Evolutionary conservation across 2,113 vertebrate genomes (phyloP).

Genomic region (Cheirogaleus medius): DNA sequence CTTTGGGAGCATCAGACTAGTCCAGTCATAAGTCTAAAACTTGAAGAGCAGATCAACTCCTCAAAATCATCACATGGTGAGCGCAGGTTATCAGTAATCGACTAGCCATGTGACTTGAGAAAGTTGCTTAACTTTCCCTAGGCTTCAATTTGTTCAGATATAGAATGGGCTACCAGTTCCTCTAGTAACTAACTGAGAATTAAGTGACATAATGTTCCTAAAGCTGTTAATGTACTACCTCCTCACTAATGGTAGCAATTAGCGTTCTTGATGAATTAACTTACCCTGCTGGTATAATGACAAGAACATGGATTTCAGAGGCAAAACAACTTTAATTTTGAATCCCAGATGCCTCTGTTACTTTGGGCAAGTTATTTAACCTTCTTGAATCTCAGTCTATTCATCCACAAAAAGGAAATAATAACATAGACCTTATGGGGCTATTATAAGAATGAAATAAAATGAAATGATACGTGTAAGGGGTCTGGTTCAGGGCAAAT

Average conservation of each 20-base stretch:
- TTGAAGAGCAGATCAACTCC: neutral
- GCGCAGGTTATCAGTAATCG: neutral
- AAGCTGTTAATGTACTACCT: neutral
- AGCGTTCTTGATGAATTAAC: neutral
- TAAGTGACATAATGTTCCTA: neutral
- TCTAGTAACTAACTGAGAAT: neutral
- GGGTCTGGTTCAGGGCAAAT: neutral
- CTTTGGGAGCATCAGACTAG: neutral
- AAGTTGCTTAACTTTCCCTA: neutral
- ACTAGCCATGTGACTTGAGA: neutral
- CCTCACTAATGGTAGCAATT: neutral
- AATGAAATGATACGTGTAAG: neutral
- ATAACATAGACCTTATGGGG: neutral
- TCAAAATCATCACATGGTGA: neutral
- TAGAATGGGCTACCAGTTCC: neutral
- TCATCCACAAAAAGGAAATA: constrained; percentile 1
- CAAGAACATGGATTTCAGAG: constrained; percentile 1
- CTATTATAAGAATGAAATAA: neutral
- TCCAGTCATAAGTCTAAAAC: neutral
- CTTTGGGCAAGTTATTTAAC: neutral
- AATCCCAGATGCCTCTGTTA: neutral
- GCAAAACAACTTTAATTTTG: neutral
- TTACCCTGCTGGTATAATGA: neutral
- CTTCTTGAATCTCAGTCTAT: neutral
- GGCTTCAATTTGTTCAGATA: neutral